These are phyloP conservation scores for Zoanthus sansibaricus DNA, from an alignment of 92 coral and sea anemone genomes.

Conservation along the genomic window DNA sequence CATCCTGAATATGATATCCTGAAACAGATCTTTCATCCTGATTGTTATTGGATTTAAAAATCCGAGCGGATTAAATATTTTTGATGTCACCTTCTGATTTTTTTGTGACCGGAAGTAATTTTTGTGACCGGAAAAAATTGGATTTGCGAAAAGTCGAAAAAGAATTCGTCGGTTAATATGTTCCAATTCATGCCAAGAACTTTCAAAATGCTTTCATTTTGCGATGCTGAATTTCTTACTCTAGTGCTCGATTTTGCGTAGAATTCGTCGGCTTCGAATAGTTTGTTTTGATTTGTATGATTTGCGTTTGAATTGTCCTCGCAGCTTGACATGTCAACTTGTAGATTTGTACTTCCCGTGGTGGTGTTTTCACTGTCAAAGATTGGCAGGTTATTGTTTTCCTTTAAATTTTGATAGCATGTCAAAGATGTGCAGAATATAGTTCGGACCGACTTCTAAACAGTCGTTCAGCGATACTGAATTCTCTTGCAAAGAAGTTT, in stretches of 20 bases:
- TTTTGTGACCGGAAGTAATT: too few species aligned
- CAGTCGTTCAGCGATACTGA: conserved; percentile 58
- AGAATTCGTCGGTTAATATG: too few species aligned
- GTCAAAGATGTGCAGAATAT: conserved; percentile 57
- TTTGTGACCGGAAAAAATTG: too few species aligned
- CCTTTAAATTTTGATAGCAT: conserved; percentile 44
- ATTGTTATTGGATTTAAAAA: conserved; percentile 54
- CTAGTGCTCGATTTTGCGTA: too few species aligned
- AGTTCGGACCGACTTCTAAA: conserved; percentile 52
- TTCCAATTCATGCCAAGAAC: too few species aligned
- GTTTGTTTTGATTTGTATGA: conserved; percentile 57
- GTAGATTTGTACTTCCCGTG: conserved; percentile 8
- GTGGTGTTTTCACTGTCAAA: background rate
- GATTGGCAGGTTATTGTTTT: conserved; percentile 4
- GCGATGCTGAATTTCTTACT: too few species aligned
- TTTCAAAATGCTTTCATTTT: too few species aligned
- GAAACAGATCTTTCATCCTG: conserved; percentile 64
- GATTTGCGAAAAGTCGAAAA: too few species aligned
- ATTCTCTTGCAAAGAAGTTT: conserved; percentile 8
- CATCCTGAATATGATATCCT: conserved; percentile 35
- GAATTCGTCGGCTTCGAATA: too few species aligned
- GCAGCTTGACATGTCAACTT: conserved; percentile 3
- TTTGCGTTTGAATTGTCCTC: conserved; percentile 9
- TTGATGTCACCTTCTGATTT: too few species aligned
- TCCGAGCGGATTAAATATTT: too few species aligned